Percentiles rank a stretch among this genome's conserved stretches.
These are phyloP conservation scores for Cliona cf. orientalis DNA, from an alignment of 37 sponge, comb jelly and placozoan genomes.

Conservation along the genomic window DNA sequence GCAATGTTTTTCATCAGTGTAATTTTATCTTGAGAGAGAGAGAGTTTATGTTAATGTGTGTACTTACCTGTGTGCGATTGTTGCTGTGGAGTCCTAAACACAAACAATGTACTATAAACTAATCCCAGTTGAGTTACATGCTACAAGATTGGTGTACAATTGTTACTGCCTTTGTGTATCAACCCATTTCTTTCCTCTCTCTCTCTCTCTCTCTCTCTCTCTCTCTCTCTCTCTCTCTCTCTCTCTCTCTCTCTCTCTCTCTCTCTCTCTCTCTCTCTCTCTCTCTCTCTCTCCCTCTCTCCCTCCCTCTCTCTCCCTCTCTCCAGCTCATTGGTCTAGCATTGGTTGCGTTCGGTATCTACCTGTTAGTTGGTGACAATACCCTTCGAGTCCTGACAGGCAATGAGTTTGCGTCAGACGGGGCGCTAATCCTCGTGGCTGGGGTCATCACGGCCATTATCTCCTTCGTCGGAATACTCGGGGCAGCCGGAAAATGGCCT, in stretches of 20 bases:
- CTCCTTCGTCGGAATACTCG: constrained; percentile 28
- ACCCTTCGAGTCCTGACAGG: constrained; percentile 43
- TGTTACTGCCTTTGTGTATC: background rate
- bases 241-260: constrained; percentile 24
- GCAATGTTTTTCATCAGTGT: no score
- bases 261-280: constrained; percentile 3
- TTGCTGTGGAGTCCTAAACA: no score
- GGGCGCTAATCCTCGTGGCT: constrained; percentile 32
- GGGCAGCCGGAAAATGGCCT: constrained; percentile 38
- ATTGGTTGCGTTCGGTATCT: constrained; percentile 17
- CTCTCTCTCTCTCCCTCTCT: constrained; percentile 17
- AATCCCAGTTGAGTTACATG: no score
- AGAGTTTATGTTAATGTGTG: no score
- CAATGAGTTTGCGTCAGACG: constrained; percentile 17
- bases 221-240: constrained; percentile 24
- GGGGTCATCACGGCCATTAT: constrained; percentile 36
- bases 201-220: constrained; percentile 33
- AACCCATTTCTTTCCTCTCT: constrained; percentile 16
- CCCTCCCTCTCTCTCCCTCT: constrained; percentile 11
- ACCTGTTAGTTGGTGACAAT: constrained; percentile 20
- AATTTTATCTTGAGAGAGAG: no score
- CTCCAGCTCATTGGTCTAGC: constrained; percentile 33
- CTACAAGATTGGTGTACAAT: no score
- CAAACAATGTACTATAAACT: no score
- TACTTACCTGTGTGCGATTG: no score